Conservation (phyloP, 2,888 invertebrate genomes). For the Drosophila melanocephala region DNA sequence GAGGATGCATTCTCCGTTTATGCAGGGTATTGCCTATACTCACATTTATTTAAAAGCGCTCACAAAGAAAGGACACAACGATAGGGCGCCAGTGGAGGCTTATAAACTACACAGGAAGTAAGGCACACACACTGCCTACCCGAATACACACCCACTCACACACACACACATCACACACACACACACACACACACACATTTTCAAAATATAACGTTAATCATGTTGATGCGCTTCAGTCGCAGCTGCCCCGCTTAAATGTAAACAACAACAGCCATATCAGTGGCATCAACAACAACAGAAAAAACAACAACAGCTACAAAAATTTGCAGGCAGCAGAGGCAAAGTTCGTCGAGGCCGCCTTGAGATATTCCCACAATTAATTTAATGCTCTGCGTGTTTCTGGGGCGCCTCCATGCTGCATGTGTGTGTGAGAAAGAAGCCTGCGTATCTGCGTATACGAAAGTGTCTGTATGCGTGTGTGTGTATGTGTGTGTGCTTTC, state of each 20-base stretch:
- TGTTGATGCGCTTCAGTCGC: slow-evolving; percentile 65
- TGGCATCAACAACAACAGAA: slow-evolving; percentile 14
- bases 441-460: background rate
- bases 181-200: slow-evolving; percentile 24
- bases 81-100: slow-evolving; percentile 35
- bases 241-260: slow-evolving; percentile 49
- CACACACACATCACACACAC: slow-evolving; percentile 1
- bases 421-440: slow-evolving; percentile 15
- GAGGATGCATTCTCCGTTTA: background rate
- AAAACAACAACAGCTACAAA: slow-evolving; percentile 43
- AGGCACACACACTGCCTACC: slow-evolving; percentile 1
- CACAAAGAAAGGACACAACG: slow-evolving; percentile 26
- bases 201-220: slow-evolving; percentile 73
- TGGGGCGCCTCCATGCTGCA: slow-evolving; percentile 39
- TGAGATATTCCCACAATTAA: slow-evolving; percentile 71
- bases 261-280: slow-evolving; percentile 38
- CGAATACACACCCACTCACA: slow-evolving; percentile 2
- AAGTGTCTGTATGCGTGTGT: background rate
- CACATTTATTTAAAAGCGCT: slow-evolving; percentile 20
- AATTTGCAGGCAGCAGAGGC: slow-evolving; percentile 53
- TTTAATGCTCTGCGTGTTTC: slow-evolving; percentile 65
- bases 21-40: slow-evolving; percentile 30
- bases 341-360: slow-evolving; percentile 52
- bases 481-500: background rate
- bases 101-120: slow-evolving; percentile 47